Base-by-base conservation (phyloP, 1,140 invertebrate genomes). In the Monochamus saltuarius region DNA sequence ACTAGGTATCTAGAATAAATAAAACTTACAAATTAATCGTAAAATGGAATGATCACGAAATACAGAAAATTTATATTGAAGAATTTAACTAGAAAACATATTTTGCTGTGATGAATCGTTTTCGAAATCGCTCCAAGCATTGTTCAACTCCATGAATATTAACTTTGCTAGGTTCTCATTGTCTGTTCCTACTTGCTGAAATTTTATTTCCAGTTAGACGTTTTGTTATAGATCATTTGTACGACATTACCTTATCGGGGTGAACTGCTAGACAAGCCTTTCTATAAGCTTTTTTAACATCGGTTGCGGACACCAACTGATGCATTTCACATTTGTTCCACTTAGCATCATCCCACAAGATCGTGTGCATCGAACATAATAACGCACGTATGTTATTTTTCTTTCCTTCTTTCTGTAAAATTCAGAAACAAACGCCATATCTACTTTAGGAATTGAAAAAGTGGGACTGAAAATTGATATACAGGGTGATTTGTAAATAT, bases 81-180 rank as follows among this genome's bases (percentile, higher is more conserved):
- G 13, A 40, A 56, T 58, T 82, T 82, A 83, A 75, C 79, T 82
- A 56, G 69, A 63, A 82, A 93, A 93, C 73, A 93, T 79, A 74
- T 92, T 91, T 76, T 93, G 90, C 75, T 93, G 90, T 61, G 87
- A 85, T 36, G 87, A 80, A 76, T 94, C 90, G 71, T 92, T 94
- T 78, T 99, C n/a, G 78, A 99, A 99, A 73, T 96, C 92, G 65
- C 88, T 89, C 95, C 97, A 99, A 9, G 97, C 96, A 75, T 98
- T 97, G 80, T 98, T 99, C 62, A 99, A 80, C 81, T 99, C 97
- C 86, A 98, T 97, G 80, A 99, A 99, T 72, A 99, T 96, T 72
- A 97, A 78, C 80, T 96, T 97, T 9, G 98, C 97, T 72, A 99
- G 82, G 67, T 89, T 87, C 78, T 96, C 94, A 73, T 95, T 92